Evolutionary conservation across 1,140 invertebrate genomes (phyloP).

Genomic region (Drosophila simulans): DNA sequence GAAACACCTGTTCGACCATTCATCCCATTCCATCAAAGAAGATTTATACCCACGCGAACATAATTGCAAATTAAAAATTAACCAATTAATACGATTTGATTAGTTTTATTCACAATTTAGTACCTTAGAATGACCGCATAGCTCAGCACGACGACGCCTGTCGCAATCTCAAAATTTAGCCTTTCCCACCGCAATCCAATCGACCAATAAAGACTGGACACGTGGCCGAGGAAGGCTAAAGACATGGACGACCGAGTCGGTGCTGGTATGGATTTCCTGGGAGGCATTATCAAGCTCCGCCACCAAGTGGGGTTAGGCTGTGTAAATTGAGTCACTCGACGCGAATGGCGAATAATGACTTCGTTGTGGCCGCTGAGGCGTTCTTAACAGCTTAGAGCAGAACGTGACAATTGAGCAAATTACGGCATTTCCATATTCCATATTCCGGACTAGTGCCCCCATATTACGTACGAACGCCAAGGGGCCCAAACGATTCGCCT

Average conservation of each 20-base stretch:
- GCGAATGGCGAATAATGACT: constrained; percentile 28
- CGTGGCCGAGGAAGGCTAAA: constrained; percentile 6
- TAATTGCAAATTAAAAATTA: too few relatives aligned
- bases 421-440: constrained; percentile 32
- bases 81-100: too few relatives aligned
- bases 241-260: constrained; percentile 5
- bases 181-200: constrained; percentile 9
- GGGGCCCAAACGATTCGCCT: neutral
- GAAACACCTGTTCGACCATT: too few relatives aligned
- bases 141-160: constrained; percentile 2
- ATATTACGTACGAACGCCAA: constrained; percentile 19
- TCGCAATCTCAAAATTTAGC: constrained; percentile 17
- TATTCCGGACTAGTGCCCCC: constrained; percentile 6
- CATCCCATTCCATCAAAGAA: too few relatives aligned
- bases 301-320: constrained; percentile 8
- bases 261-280: constrained; percentile 23
- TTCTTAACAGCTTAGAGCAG: constrained; percentile 35
- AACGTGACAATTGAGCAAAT: constrained; percentile 50
- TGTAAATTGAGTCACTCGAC: constrained; percentile 44
- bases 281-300: neutral
- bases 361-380: constrained; percentile 19
- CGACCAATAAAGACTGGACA: constrained; percentile 30
- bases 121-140: neutral
- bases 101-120: too few relatives aligned
- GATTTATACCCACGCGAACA: neutral